Evolutionary conservation across 2,113 vertebrate genomes (phyloP).

Genomic region (Tenebrosternarchus preto): DNA sequence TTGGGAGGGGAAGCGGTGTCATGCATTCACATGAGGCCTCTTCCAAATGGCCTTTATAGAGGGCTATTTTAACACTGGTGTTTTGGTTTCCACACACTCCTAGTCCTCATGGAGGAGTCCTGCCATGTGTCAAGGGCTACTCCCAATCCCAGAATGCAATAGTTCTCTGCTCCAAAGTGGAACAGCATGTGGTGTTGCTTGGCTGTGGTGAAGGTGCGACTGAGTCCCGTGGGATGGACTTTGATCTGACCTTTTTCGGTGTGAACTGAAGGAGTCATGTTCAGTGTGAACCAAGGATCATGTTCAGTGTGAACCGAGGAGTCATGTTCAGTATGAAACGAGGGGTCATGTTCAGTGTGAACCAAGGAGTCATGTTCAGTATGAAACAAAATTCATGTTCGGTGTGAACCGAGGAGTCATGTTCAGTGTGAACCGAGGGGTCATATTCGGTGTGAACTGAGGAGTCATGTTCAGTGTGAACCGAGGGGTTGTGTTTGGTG

Average conservation of each 20-base stretch:
- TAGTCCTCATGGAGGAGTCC: not conserved
- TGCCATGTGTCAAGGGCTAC: constrained; percentile 9
- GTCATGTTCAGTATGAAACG: no score
- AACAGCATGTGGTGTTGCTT: not conserved
- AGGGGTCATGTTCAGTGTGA: no score
- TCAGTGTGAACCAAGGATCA: no score
- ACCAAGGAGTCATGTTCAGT: not conserved
- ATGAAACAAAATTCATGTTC: no score
- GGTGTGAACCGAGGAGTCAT: no score
- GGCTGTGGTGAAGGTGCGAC: not conserved
- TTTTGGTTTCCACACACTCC: constrained; percentile 39
- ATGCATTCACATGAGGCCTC: not conserved
- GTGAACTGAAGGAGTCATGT: no score
- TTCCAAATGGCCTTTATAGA: not conserved
- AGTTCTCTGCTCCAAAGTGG: not conserved
- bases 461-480: not conserved
- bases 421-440: no score
- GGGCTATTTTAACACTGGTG: constrained; percentile 33
- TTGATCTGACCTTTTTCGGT: not conserved
- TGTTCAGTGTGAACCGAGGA: no score
- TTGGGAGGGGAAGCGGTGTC: constrained; percentile 1
- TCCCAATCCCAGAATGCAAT: constrained; percentile 22
- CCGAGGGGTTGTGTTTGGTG: not conserved
- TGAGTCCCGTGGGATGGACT: not conserved
- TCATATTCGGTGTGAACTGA: no score